Conservation (phyloP, 2,888 invertebrate genomes). For the Choristoneura rosaceana region DNA sequence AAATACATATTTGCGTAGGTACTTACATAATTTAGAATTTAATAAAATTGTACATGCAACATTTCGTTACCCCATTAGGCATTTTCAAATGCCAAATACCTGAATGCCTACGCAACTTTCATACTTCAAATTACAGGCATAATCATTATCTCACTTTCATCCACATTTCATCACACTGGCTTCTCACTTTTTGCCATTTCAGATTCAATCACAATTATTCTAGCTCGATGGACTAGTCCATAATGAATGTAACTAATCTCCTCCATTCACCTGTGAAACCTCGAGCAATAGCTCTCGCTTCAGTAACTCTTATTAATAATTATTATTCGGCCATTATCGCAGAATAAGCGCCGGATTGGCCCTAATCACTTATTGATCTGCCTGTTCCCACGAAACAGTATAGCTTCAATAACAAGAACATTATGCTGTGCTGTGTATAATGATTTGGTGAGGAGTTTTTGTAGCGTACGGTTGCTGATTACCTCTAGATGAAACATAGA, state of each 20-base stretch:
- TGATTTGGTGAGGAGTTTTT: not conserved
- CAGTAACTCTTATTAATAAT: conserved; percentile 42
- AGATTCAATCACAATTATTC: not conserved
- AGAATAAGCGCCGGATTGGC: conserved; percentile 37
- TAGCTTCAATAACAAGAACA: conserved; percentile 25
- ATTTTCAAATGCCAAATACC: too few relatives aligned
- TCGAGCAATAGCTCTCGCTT: conserved; percentile 36
- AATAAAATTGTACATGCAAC: too few relatives aligned
- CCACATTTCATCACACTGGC: not conserved
- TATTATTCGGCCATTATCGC: conserved; percentile 38
- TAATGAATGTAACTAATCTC: conserved; percentile 4
- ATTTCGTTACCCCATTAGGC: too few relatives aligned
- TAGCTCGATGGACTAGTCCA: conserved; percentile 1
- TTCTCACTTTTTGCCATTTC: not conserved
- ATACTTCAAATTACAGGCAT: too few relatives aligned
- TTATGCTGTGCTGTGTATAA: conserved; percentile 8
- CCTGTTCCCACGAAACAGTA: conserved; percentile 36
- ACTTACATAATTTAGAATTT: too few relatives aligned
- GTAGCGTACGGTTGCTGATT: too few relatives aligned
- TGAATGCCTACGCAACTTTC: too few relatives aligned
- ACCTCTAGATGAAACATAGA: too few relatives aligned
- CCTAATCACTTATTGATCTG: conserved; percentile 40
- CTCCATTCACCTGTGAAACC: conserved; percentile 26
- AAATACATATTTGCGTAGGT: too few relatives aligned
- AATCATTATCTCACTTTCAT: not conserved